Base-by-base conservation (phyloP, 2,113 vertebrate genomes). In the Stigmatopora nigra region DNA sequence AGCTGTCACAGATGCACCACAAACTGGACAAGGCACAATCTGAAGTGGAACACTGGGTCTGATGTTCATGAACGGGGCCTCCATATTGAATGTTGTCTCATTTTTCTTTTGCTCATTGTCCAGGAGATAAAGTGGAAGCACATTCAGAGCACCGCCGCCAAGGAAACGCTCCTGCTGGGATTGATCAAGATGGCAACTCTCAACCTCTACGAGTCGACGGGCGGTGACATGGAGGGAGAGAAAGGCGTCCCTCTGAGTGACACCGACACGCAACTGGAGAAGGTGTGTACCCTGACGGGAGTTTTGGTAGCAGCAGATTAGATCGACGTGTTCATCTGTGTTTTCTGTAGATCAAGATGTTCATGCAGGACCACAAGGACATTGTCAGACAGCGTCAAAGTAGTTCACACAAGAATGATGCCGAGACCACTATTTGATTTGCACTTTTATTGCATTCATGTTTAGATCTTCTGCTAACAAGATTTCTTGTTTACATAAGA, bases 81-180 rank as follows among this genome's bases (percentile, higher is more conserved):
- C 9, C 4, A 2, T 1, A 2, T 35, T 4, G 10, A 20, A 35
- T 36, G 62, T 51, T 49, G 7, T 38, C 13, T 48, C 5, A 11
- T 35, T 4, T 61, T 6, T 45, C 7, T 56, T n/a, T 20, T 19
- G n/a, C 0, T 51, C 65, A 0, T 65, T 64, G 36, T 31, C 8
- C 82, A 96, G 94, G 92, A 93, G 47, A 76, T 69, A 17, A 78
- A 47, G 35, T 93, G 93, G 94, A 84, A 82, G 19, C 84, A 87
- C 7, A 82, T 93, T 69, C 91, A 91, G 83, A 90, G 84, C 66
- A 91, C 78, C 0, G 91, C 90, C 0, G 71, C 85, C 0, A 88
- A 89, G 76, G 92, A 92, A 77, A 92, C 86, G 0, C 81, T 93
- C 44, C 70, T 89, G 3, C 82, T 96, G 75, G 89, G 87, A 0